Percentiles rank a stretch among this genome's conserved stretches.
Conservation (phyloP, 2,888 invertebrate genomes). For the Hyalella azteca region DNA sequence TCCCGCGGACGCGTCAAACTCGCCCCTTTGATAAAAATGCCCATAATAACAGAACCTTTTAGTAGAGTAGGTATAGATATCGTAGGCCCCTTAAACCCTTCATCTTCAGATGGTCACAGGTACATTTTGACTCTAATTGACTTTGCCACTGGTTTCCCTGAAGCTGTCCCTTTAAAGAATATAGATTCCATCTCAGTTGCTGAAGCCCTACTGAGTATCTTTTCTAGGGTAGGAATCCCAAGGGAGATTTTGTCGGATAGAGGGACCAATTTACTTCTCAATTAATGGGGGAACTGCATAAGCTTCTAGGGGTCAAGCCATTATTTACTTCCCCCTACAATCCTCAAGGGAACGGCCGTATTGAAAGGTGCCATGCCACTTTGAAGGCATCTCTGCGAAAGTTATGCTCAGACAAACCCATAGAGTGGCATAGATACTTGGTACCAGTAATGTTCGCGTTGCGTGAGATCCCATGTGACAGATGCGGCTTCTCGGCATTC, state of each 20-base stretch:
- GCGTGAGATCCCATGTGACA: conserved; percentile 23
- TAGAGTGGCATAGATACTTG: conserved; percentile 23
- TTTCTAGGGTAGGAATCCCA: conserved; percentile 36
- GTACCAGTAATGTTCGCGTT: neutral
- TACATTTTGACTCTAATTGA: conserved; percentile 32
- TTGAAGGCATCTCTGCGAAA: conserved; percentile 11
- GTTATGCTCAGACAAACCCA: conserved; percentile 23
- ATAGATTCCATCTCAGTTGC: conserved; percentile 19
- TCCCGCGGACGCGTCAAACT: neutral
- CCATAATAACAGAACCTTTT: conserved; percentile 15
- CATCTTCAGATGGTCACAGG: neutral
- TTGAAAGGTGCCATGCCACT: neutral
- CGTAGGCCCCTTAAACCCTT: neutral
- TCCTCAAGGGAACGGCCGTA: conserved; percentile 13
- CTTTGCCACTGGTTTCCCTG: conserved; percentile 38
- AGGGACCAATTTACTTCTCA: neutral
- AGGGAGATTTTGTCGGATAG: neutral
- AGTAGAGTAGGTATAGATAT: conserved; percentile 11
- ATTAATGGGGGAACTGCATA: neutral
- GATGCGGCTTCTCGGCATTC: neutral
- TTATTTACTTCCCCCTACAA: conserved; percentile 29
- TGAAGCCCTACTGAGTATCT: conserved; percentile 28
- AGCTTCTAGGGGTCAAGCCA: neutral
- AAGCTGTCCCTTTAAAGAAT: conserved; percentile 12
- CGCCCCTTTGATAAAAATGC: conserved; percentile 24